Conservation (phyloP, 2,888 invertebrate species). For the Harpagoxenus sublaevis region DNA sequence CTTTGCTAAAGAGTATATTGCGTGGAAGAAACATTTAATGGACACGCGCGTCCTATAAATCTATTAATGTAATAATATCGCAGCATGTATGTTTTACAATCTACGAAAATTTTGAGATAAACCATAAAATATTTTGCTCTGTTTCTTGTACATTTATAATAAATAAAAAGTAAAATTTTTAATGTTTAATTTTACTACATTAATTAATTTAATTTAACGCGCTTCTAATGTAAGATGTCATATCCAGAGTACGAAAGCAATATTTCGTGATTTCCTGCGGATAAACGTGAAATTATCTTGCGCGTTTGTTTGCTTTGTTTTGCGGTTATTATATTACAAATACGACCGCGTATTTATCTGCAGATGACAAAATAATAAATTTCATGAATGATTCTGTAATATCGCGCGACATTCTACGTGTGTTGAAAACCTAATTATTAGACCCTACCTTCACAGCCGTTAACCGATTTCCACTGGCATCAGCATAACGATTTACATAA, state of each 20-base stretch:
- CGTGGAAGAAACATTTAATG: conserved; percentile 6
- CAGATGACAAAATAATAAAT: conserved; percentile 1
- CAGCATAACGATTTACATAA: conserved; percentile 50
- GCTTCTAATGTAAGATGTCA: not conserved
- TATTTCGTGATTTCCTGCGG: not conserved
- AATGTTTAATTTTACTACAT: not conserved
- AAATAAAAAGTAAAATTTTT: not conserved
- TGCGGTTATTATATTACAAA: not conserved
- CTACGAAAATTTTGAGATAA: not conserved
- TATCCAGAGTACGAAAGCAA: not conserved
- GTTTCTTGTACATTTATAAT: not conserved
- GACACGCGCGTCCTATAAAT: not conserved
- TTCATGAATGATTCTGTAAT: conserved; percentile 5
- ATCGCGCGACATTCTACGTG: not conserved
- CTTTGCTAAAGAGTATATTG: not conserved
- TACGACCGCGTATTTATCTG: not conserved
- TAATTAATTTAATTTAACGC: not conserved
- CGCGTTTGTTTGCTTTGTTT: not conserved
- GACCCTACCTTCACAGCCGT: not conserved
- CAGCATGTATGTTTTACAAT: not conserved
- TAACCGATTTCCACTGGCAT: conserved; percentile 15
- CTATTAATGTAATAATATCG: not conserved
- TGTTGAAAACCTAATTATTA: conserved; percentile 27
- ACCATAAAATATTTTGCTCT: not conserved
- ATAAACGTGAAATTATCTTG: not conserved